Conservation (phyloP, 2,797 vertebrate genomes). For the Pyrocephalus nanus region DNA sequence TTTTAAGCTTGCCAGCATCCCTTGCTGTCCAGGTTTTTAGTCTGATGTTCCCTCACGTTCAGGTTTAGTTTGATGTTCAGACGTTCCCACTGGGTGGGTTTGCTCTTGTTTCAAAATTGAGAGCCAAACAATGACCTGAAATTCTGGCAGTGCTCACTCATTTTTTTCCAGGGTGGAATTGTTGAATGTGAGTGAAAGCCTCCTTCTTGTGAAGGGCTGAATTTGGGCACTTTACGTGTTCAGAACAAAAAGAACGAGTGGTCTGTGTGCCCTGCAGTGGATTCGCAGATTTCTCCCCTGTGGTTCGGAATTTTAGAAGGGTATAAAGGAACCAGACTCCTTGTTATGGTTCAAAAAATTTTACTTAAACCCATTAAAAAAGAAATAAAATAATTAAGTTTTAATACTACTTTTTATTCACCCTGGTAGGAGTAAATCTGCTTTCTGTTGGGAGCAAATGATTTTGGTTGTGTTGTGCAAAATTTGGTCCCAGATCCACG, state of each 20-base stretch:
- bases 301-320: background rate
- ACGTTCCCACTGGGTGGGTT: background rate
- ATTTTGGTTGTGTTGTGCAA: background rate
- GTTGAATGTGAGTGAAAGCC: background rate
- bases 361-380: background rate
- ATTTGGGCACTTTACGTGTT: background rate
- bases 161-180: background rate
- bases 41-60: background rate
- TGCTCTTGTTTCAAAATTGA: background rate
- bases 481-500: background rate
- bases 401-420: background rate
- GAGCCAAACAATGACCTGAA: background rate
- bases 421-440: background rate
- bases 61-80: background rate
- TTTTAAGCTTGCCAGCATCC: background rate
- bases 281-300: background rate
- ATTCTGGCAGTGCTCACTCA: fast-evolving
- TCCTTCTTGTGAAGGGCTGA: background rate
- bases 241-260: background rate
- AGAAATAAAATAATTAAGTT: background rate
- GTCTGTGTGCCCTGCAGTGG: background rate
- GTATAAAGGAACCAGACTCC: background rate
- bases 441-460: background rate
- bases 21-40: background rate
- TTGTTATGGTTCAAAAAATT: background rate